Evolutionary conservation across 2,888 invertebrate species (phyloP).

Genomic region (Caenorhabditis doughertyi): DNA sequence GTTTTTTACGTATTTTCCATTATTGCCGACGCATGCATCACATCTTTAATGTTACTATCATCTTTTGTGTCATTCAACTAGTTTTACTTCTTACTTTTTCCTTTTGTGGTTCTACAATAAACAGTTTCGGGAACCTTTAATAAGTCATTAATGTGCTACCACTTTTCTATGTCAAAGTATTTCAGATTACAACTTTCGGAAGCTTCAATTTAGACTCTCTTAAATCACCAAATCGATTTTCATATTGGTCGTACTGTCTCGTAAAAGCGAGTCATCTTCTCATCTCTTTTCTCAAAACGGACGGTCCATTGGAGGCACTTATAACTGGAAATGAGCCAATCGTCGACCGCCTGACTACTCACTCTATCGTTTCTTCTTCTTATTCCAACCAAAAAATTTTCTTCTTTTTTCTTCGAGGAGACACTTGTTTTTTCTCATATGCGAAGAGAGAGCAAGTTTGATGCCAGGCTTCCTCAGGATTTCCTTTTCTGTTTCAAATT

Average conservation of each 20-base stretch:
- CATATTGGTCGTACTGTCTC: conserved; percentile 1
- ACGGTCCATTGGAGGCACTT: conserved; percentile 55
- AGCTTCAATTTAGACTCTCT: too few species aligned
- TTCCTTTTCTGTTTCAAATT: conserved; percentile 12
- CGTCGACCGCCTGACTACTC: conserved; percentile 55
- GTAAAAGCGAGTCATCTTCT: conserved; percentile 11
- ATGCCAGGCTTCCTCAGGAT: conserved; percentile 22
- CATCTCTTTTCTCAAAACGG: conserved; percentile 11
- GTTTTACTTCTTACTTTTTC: conserved; percentile 18
- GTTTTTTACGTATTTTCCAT: neutral
- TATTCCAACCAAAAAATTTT: conserved; percentile 18
- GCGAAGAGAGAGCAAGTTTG: neutral
- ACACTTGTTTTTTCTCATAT: conserved; percentile 17
- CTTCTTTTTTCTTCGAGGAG: conserved; percentile 12
- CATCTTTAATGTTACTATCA: neutral
- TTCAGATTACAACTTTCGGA: too few species aligned
- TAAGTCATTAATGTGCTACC: too few species aligned
- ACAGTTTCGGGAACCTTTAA: too few species aligned
- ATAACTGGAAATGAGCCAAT: conserved; percentile 45
- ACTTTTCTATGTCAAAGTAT: too few species aligned
- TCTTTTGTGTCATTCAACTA: conserved; percentile 44
- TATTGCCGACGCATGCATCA: neutral
- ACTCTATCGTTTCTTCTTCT: conserved; percentile 6
- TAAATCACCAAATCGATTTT: conserved; percentile 14
- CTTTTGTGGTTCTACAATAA: too few species aligned